Base-by-base conservation (phyloP, 2,797 vertebrate genomes). In the Ctenochaetus hawaiiensis region DNA sequence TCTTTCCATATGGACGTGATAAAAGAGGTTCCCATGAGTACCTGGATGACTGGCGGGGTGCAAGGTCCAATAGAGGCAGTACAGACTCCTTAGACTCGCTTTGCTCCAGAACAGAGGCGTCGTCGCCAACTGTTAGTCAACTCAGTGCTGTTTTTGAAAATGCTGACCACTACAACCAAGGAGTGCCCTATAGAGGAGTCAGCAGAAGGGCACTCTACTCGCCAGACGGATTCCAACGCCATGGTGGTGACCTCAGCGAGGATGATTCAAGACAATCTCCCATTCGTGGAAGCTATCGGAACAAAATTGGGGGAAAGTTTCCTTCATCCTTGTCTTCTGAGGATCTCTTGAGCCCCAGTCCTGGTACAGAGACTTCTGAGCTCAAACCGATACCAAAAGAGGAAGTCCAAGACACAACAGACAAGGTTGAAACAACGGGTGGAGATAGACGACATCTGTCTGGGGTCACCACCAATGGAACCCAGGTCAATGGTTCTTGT, bases 81-180 rank as follows among this genome's bases (percentile, higher is more conserved):
- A 97, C 95, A 0, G 98, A 99, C 92, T 99, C 98, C 13, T 88
- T 99, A 94, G 98, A 99, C 88, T 99, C 98, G 11, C 96, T 98
- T 67, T 99, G 97, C 94, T 97, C 98, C 72, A 94, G 98, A 82
- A 97, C 97, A 0, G 98, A 99, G 84, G 97, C 97, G 0, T 96
- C 97, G 61, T 99, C 97, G 26, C 97, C 98, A 5, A 99, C 98
- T 0, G 98, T 99, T 84, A 99, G 97, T 89, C 98, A 99, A 90
- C 96, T 99, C 84, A 98, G 98, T 0, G 98, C 98, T 9, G 98
- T 99, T 18, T 99, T 99, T 81, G 97, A 99, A 93, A 97, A 96
- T 59, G 93, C 92, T 0, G 97, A 99, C 75, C 94, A 95, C 8
- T 89, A 93, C 58, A 93, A 82, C 71, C 93, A 93, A 0, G 79